Percentiles rank a stretch among this genome's conserved stretches.
These are phyloP conservation scores for Sebastolobus altivelis DNA, from an alignment of 2,797 vertebrate species.

Conservation along the genomic window DNA sequence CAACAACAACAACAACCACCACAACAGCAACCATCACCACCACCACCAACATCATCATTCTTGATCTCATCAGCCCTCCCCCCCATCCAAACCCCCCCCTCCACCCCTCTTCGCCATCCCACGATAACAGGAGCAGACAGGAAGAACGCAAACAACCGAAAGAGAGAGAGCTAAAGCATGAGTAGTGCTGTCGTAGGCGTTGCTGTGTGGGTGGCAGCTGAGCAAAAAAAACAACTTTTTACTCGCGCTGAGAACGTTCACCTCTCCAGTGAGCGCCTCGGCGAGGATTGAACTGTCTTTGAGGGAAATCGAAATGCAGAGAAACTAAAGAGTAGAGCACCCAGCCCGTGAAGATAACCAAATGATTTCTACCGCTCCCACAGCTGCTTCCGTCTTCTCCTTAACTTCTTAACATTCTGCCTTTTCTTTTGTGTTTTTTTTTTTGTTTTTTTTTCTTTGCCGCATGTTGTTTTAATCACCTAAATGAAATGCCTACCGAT, in stretches of 20 bases:
- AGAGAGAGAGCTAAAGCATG: conserved; percentile 56
- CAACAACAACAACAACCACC: conserved; percentile 40
- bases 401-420: conserved; percentile 80
- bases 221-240: conserved; percentile 70
- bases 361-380: conserved; percentile 80
- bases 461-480: conserved; percentile 86
- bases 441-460: conserved; percentile 68
- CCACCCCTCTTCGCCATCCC: conserved; percentile 60
- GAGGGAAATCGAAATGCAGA: conserved; percentile 68
- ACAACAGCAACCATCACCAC: conserved; percentile 26
- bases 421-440: conserved; percentile 34
- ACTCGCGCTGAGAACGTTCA: conserved; percentile 74
- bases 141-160: conserved; percentile 65
- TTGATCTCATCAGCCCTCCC: conserved; percentile 60
- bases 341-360: conserved; percentile 80
- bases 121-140: conserved; percentile 70
- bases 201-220: conserved; percentile 64
- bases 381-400: conserved; percentile 84
- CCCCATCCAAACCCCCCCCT: conserved; percentile 24
- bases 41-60: conserved; percentile 42
- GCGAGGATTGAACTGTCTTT: conserved; percentile 70
- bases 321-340: conserved; percentile 81
- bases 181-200: conserved; percentile 66
- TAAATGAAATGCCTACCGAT: conserved; percentile 88
- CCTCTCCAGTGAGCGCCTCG: conserved; percentile 66